Evolutionary conservation across 2,888 invertebrate species (phyloP), one percentile per base, ranked within the genome.

Genomic region (Latheticus oryzae): DNA sequence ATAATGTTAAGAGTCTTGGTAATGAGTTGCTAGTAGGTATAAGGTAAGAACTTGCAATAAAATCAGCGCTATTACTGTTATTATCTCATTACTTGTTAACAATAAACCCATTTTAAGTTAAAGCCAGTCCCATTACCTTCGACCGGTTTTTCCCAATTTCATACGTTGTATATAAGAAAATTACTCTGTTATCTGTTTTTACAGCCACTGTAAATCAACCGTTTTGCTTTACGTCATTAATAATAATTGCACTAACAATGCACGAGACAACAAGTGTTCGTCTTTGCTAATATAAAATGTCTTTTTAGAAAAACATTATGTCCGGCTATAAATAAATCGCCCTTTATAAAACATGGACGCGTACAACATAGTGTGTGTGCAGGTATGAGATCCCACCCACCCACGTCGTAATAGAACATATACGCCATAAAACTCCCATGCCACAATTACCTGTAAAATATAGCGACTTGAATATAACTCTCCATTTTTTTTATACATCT

Each of bases 261-360:
- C 17, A 40, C 37, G 8, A 24, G 16, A 32, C 37, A 48, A 55
- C 55, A 55, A 55, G 47, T 45, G 50, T 50, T 42, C 38, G 16
- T 30, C 37, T 38, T 35, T 32, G 52, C 32, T 28, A 43, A 45
- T 57, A 45, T 51, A 26, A 42, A 50, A 45, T 64, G 60, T 62
- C 63, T 43, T 52, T 57, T 64, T 61, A 62, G 60, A 51, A 50
- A 38, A 57, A 63, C 62, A 53, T 65, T 67, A 66, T 63, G 48
- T 55, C 11, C 52, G 42, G 21, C 54, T 63, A 67, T 65, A 65
- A 65, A 63, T 59, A 60, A 58, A 62, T 57, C 45, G 54, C 60
- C 37, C 60, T 56, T 56, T 60, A 60, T 58, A 47, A 38, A 47
- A 38, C 40, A 48, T 48, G 19, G 23, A 38, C 15, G 19, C 13